Conservation (phyloP, 2,888 invertebrate genomes). For the Ectemnius cavifrons region DNA sequence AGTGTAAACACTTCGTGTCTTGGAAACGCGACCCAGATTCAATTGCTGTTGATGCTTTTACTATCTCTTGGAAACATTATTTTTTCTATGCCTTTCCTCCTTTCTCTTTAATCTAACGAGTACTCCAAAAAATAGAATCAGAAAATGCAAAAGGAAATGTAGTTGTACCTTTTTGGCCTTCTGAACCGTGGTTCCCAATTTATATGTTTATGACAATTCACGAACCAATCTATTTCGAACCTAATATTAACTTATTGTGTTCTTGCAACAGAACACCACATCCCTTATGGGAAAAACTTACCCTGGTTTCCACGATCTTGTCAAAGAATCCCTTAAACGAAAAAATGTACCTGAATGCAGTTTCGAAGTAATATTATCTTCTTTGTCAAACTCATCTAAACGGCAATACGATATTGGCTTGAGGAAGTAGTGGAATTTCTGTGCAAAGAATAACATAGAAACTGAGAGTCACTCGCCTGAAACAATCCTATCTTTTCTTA, state of each 20-base stretch:
- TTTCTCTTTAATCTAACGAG: slow-evolving; percentile 3
- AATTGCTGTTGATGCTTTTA: slow-evolving; percentile 15
- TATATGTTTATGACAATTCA: neutral
- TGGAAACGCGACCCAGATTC: slow-evolving; percentile 8
- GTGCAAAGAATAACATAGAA: slow-evolving; percentile 8
- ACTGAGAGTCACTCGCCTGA: neutral
- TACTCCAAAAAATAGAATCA: neutral
- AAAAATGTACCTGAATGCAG: slow-evolving; percentile 9
- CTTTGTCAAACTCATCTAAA: slow-evolving; percentile 2
- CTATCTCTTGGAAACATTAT: neutral
- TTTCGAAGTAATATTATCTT: neutral
- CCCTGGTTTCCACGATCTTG: slow-evolving; percentile 52
- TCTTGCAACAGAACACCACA: neutral
- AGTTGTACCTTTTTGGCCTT: too few relatives aligned
- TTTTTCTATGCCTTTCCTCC: slow-evolving; percentile 18
- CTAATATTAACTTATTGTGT: slow-evolving; percentile 8
- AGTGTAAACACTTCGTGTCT: slow-evolving; percentile 14
- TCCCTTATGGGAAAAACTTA: slow-evolving; percentile 36
- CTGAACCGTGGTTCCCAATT: neutral
- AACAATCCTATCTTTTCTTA: slow-evolving; percentile 26
- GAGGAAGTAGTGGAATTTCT: slow-evolving; percentile 14
- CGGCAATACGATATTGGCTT: slow-evolving; percentile 12
- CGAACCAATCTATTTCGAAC: slow-evolving; percentile 6
- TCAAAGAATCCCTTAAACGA: slow-evolving; percentile 31
- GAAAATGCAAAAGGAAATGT: too few relatives aligned